These are phyloP conservation scores for Ia io DNA, from an alignment of 2,113 vertebrate species.

Conservation along the genomic window DNA sequence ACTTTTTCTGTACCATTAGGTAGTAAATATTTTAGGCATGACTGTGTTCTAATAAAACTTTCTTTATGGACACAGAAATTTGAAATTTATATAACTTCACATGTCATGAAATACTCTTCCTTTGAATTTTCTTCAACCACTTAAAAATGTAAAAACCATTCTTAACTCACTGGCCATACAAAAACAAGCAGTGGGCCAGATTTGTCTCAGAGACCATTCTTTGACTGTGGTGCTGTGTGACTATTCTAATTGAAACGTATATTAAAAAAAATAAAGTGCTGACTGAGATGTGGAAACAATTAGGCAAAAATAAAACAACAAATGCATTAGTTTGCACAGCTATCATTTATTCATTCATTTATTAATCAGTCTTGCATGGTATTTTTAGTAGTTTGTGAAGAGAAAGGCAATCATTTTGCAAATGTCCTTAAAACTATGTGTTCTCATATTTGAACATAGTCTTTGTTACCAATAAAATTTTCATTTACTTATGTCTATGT, in stretches of 20 bases:
- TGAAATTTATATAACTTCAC: conserved; percentile 23
- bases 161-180: not conserved
- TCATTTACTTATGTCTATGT: conserved; percentile 13
- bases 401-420: conserved; percentile 1
- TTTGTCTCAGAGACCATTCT: not conserved
- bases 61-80: not conserved
- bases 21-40: conserved; percentile 14
- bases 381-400: conserved; percentile 18
- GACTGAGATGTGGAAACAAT: not conserved
- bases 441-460: conserved; percentile 3
- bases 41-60: not conserved
- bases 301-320: not conserved
- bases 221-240: not conserved
- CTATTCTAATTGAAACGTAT: not conserved
- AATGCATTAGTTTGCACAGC: not conserved
- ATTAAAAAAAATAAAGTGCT: not conserved
- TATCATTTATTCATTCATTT: conserved; percentile 15
- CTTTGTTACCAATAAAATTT: conserved; percentile 4
- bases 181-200: not conserved
- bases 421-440: not conserved
- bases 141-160: conserved; percentile 22
- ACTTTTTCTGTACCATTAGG: not conserved
- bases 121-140: not conserved
- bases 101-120: not conserved
- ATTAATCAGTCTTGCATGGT: not conserved